Conservation (phyloP, 2,888 invertebrate genomes). For the Zygogramma bicolorata region DNA sequence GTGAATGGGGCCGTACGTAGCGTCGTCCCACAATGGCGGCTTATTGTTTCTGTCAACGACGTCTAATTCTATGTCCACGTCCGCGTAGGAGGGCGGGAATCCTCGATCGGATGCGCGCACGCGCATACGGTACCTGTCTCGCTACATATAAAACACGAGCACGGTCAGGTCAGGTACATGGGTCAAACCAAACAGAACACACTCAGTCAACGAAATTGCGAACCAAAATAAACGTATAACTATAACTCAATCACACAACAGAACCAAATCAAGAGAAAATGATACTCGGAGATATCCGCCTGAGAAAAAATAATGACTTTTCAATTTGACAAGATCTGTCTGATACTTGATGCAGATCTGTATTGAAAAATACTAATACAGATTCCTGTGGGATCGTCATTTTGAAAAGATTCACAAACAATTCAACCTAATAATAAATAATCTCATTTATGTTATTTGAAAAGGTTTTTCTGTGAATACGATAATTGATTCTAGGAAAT, state of each 20-base stretch:
- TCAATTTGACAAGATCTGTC: too few relatives aligned
- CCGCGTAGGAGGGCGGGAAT: constrained; percentile 90
- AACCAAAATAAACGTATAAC: constrained; percentile 49
- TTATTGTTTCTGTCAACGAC: constrained; percentile 99
- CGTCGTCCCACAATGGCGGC: constrained; percentile 96
- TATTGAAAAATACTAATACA: too few relatives aligned
- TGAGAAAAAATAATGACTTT: constrained; percentile 22
- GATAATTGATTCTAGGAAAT: too few relatives aligned
- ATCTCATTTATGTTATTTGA: too few relatives aligned
- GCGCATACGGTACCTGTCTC: constrained; percentile 95
- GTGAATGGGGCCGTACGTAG: constrained; percentile 96
- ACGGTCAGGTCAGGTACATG: constrained; percentile 58
- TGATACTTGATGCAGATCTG: too few relatives aligned
- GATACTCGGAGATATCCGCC: constrained; percentile 26
- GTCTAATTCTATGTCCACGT: constrained; percentile 97
- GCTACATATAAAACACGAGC: constrained; percentile 79
- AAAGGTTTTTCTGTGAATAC: too few relatives aligned
- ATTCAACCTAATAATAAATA: too few relatives aligned
- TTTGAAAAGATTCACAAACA: too few relatives aligned
- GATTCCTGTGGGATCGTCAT: too few relatives aligned
- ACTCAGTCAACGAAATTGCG: constrained; percentile 62
- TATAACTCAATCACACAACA: constrained; percentile 65
- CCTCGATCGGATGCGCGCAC: constrained; percentile 98
- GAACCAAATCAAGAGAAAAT: constrained; percentile 53
- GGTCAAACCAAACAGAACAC: constrained; percentile 67